Conservation (phyloP, 2,797 vertebrate species). For the Acrossocheilus wenchowensis region DNA sequence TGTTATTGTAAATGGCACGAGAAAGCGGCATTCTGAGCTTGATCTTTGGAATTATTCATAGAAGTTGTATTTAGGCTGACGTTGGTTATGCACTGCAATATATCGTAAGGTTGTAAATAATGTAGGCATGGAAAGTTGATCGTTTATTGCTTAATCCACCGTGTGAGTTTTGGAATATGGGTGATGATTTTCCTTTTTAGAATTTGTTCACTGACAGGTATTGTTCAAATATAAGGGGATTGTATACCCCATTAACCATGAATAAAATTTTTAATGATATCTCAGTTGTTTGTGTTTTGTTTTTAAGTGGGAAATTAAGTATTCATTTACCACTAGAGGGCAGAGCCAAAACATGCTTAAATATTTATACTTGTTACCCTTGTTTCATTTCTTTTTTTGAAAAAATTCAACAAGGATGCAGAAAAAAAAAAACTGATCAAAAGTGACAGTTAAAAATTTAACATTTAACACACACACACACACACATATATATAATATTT, state of each 20-base stretch:
- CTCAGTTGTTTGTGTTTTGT: neutral
- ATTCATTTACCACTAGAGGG: slow-evolving; percentile 47
- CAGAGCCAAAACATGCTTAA: slow-evolving; percentile 25
- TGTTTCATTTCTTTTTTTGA: no score
- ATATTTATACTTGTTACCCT: neutral
- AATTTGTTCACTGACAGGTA: neutral
- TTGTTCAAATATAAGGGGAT: slow-evolving; percentile 38
- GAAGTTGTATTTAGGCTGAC: neutral
- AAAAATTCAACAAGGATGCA: no score
- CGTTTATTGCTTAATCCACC: neutral
- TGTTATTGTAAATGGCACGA: neutral
- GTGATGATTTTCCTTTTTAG: neutral
- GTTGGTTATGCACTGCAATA: slow-evolving; percentile 20
- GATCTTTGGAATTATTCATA: slow-evolving; percentile 6
- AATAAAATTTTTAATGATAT: slow-evolving; percentile 22
- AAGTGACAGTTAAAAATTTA: no score
- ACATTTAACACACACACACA: no score
- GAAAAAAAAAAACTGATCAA: no score
- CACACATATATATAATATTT: no score
- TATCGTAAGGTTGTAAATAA: slow-evolving; percentile 50
- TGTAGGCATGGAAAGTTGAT: slow-evolving; percentile 12
- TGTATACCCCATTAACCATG: slow-evolving; percentile 4
- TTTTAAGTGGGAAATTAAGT: neutral
- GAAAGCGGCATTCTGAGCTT: neutral
- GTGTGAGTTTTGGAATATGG: slow-evolving; percentile 24